These are phyloP conservation scores for Eledona agricola DNA, from an alignment of 2,888 invertebrate genomes.

Conservation along the genomic window DNA sequence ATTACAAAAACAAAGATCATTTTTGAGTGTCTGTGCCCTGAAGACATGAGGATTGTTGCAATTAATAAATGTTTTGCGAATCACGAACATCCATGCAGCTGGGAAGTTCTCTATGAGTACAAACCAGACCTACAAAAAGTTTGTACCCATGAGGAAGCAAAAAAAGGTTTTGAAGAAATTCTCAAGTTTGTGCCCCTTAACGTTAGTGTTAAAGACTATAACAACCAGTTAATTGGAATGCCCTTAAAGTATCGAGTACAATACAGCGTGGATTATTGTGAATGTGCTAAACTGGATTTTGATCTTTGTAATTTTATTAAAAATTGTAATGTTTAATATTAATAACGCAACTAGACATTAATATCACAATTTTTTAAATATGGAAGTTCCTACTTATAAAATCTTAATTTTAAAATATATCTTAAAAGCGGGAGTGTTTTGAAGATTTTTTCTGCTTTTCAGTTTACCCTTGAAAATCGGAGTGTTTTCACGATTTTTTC, in stretches of 20 bases:
- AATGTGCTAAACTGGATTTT: slow-evolving; percentile 24
- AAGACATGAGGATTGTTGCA: slow-evolving; percentile 24
- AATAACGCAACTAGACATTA: slow-evolving; percentile 28
- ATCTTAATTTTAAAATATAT: slow-evolving; percentile 15
- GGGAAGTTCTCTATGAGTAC: slow-evolving; percentile 25
- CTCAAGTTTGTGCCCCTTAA: slow-evolving; percentile 23
- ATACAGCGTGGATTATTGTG: slow-evolving; percentile 23
- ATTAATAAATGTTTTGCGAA: slow-evolving; percentile 23
- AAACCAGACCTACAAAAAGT: slow-evolving; percentile 23
- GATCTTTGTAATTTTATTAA: slow-evolving; percentile 25
- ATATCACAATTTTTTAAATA: slow-evolving; percentile 28
- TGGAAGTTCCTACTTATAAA: slow-evolving; percentile 22
- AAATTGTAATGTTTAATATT: slow-evolving; percentile 23
- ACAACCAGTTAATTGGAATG: slow-evolving; percentile 20
- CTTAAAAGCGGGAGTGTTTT: slow-evolving; percentile 9
- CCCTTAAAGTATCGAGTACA: slow-evolving; percentile 25
- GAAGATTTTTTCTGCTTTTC: slow-evolving; percentile 9
- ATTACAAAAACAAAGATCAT: slow-evolving; percentile 27
- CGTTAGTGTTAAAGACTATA: slow-evolving; percentile 25
- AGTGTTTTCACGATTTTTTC: too few relatives aligned
- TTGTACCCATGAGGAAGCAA: slow-evolving; percentile 26
- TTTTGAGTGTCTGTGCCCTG: slow-evolving; percentile 26
- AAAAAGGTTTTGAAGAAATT: slow-evolving; percentile 22
- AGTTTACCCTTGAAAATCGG: slow-evolving; percentile 9
- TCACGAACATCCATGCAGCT: slow-evolving; percentile 25